These are phyloP conservation scores for Onthophagus taurus DNA, from an alignment of 1,140 invertebrate genomes.

Conservation along the genomic window DNA sequence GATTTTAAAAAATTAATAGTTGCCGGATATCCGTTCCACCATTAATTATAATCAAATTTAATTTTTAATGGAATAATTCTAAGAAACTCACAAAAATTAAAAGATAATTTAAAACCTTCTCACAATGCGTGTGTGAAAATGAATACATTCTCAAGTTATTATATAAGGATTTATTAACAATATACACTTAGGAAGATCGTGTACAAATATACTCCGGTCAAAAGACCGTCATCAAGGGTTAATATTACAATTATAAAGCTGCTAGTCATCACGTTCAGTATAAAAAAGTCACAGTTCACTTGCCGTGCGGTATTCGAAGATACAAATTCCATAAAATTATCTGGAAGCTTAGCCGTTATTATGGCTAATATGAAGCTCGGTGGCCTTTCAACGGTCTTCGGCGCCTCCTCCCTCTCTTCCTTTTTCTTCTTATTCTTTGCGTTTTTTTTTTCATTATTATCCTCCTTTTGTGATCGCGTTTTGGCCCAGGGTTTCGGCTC, in stretches of 20 bases:
- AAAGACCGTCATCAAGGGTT: conserved; percentile 10
- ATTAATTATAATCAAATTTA: no score
- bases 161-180: conserved; percentile 14
- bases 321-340: conserved; percentile 10
- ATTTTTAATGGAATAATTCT: no score
- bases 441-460: background rate
- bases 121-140: conserved; percentile 8
- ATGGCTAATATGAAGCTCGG: conserved; percentile 1
- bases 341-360: conserved; percentile 7
- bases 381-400: no score
- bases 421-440: no score
- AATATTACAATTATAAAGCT: conserved; percentile 12
- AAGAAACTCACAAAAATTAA: no score
- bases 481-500: background rate
- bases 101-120: no score
- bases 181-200: conserved; percentile 4
- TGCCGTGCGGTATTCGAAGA: conserved; percentile 9
- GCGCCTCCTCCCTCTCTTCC: no score
- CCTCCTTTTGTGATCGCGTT: background rate
- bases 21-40: no score
- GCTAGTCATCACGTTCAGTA: conserved; percentile 6
- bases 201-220: conserved; percentile 9
- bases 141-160: conserved; percentile 11
- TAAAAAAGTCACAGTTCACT: conserved; percentile 12
- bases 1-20: no score